These are phyloP conservation scores for Squalus acanthias DNA, from an alignment of 2,797 vertebrate species.

Conservation along the genomic window DNA sequence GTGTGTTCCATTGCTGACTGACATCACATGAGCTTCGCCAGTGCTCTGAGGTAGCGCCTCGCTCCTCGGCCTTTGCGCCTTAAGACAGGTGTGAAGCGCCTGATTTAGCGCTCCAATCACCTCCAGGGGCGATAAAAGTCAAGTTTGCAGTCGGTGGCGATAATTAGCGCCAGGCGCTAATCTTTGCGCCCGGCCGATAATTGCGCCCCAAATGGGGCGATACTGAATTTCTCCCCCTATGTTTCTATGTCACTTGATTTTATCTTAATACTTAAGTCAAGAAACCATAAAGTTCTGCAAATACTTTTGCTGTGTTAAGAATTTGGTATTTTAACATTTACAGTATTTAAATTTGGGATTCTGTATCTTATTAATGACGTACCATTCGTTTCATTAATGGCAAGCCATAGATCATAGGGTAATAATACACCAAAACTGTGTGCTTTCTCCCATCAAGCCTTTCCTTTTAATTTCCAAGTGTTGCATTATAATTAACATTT, in stretches of 20 bases:
- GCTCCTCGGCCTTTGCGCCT: too few species aligned
- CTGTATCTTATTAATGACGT: neutral
- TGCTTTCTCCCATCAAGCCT: neutral
- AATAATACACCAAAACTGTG: neutral
- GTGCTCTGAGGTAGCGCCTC: too few species aligned
- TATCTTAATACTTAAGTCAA: neutral
- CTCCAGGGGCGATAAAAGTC: too few species aligned
- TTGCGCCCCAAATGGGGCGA: too few species aligned
- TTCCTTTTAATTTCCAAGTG: slow-evolving; percentile 24
- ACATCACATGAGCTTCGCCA: too few species aligned
- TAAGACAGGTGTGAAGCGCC: too few species aligned
- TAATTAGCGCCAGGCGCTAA: too few species aligned
- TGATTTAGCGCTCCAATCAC: too few species aligned
- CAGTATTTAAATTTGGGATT: neutral
- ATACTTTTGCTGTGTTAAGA: neutral
- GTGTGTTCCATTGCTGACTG: too few species aligned
- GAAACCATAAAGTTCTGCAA: neutral
- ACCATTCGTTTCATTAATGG: neutral
- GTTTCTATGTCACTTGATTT: neutral
- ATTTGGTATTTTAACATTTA: neutral
- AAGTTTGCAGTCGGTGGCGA: too few species aligned
- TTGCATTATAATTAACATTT: slow-evolving; percentile 15
- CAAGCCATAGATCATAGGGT: neutral
- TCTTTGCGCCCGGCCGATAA: too few species aligned
- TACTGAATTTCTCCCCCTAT: too few species aligned